Evolutionary conservation across 2,888 invertebrate species (phyloP).

Genomic region (Aphodius granarius): DNA sequence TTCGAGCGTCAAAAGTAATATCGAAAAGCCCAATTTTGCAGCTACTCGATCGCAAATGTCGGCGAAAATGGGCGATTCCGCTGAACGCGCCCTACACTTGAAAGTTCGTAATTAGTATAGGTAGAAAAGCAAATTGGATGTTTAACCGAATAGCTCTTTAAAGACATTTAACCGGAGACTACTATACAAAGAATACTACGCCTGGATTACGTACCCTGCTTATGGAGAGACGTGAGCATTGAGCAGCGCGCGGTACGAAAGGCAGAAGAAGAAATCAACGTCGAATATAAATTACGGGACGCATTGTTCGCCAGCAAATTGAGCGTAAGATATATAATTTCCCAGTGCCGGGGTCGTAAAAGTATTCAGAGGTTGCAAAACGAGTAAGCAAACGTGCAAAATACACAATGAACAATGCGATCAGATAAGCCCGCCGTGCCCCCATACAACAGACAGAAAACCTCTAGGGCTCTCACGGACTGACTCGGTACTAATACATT

Average conservation of each 20-base stretch:
- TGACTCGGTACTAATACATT: background rate
- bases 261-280: constrained; percentile 28
- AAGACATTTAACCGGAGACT: too few species aligned
- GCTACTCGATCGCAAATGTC: too few species aligned
- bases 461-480: background rate
- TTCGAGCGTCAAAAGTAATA: too few species aligned
- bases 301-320: constrained; percentile 14
- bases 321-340: constrained; percentile 15
- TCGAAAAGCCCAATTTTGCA: too few species aligned
- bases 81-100: too few species aligned
- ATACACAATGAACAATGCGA: constrained; percentile 28
- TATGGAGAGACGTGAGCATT: background rate
- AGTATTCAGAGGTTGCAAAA: constrained; percentile 11
- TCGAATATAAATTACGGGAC: constrained; percentile 8
- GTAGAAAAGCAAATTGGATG: too few species aligned
- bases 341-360: background rate
- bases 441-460: background rate
- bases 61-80: too few species aligned
- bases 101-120: too few species aligned
- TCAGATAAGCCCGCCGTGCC: constrained; percentile 15
- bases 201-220: background rate
- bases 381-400: constrained; percentile 25
- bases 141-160: too few species aligned
- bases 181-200: too few species aligned
- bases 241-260: constrained; percentile 43